Conservation (phyloP, 2,888 invertebrate genomes). For the Thyatira batis region DNA sequence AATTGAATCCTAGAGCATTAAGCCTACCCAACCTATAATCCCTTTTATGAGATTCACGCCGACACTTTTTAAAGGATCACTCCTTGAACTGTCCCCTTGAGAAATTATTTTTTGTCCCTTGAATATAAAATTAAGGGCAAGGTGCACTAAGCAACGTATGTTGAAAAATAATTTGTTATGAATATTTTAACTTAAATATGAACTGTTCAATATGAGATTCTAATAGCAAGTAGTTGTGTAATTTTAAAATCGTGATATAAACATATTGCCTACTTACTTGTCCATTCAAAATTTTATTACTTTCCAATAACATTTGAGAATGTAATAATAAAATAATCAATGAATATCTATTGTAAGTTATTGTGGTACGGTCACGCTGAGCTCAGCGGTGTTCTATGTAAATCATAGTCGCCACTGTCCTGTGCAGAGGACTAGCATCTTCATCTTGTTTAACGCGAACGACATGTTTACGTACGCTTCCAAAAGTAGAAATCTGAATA, state of each 20-base stretch:
- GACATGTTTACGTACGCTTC: conserved; percentile 43
- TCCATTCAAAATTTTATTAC: conserved; percentile 13
- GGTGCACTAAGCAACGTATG: conserved; percentile 39
- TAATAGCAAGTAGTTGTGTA: background rate
- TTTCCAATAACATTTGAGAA: conserved; percentile 14
- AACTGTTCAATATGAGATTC: background rate
- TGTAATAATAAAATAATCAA: conserved; percentile 24
- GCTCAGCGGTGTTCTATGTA: conserved; percentile 57
- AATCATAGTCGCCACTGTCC: conserved; percentile 48
- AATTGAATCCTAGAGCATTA: conserved; percentile 81
- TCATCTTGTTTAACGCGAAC: conserved; percentile 25
- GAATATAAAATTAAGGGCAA: conserved; percentile 48
- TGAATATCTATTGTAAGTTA: conserved; percentile 38
- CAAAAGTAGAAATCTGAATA: conserved; percentile 14
- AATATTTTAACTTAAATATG: background rate
- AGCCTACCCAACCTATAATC: conserved; percentile 73
- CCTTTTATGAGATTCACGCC: conserved; percentile 76
- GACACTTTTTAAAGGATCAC: conserved; percentile 64
- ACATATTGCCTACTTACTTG: background rate
- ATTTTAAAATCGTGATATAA: background rate
- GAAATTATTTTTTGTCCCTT: conserved; percentile 57
- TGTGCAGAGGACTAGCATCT: conserved; percentile 28
- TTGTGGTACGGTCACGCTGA: conserved; percentile 41
- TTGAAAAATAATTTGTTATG: conserved; percentile 9
- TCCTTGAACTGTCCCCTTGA: conserved; percentile 57